Evolutionary conservation across 35 echinoderm and acorn worm genomes (phyloP), one percentile per base, ranked within the genome.

Genomic region (Patiria miniata): DNA sequence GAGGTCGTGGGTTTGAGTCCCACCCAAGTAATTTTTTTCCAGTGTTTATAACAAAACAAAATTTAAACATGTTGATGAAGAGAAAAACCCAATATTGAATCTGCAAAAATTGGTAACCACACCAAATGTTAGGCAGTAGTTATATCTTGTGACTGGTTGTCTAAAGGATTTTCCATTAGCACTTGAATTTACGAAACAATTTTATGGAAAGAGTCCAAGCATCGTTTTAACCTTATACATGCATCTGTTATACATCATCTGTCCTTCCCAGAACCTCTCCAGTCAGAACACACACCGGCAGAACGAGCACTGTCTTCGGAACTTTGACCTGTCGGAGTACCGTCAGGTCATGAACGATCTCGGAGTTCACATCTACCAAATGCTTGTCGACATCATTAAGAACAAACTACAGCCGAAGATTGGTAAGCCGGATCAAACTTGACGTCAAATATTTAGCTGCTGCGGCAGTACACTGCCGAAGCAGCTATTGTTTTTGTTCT

Each of bases 321-420:
- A 98, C 89, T 98, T 98, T 98, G 96, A 98, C 78, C 85, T 98
- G 73, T 98, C 92, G 40, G 96, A 98, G 81, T 94, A 94, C 65
- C 78, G 96, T 29, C 92, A 89, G 18, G 96, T 98, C 21, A 94
- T 94, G 92, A 98, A 98, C 58, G 96, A 98, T 39, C 79, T 98
- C 2, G 96, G 92, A 21, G 85, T 98, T 6, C 96, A 98, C 73
- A 98, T 94, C 68, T 99, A 99, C 51, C 96, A 99, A 76, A 94
- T 94, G 90, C 38, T 99, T 52, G 86, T 99, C 40, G 83, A 87
- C 37, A 92, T 91, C 78, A 90, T 99, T 69, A 92, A 99, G 58
- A 99, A 99, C 82, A 94, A 89, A 54, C 81, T 95, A 10, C 89
- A 92, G 37, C 89, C 89, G 59, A 92, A 92, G 94, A 95, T 92